Conservation (phyloP, 2,113 vertebrate genomes). For the Octodon degus region DNA sequence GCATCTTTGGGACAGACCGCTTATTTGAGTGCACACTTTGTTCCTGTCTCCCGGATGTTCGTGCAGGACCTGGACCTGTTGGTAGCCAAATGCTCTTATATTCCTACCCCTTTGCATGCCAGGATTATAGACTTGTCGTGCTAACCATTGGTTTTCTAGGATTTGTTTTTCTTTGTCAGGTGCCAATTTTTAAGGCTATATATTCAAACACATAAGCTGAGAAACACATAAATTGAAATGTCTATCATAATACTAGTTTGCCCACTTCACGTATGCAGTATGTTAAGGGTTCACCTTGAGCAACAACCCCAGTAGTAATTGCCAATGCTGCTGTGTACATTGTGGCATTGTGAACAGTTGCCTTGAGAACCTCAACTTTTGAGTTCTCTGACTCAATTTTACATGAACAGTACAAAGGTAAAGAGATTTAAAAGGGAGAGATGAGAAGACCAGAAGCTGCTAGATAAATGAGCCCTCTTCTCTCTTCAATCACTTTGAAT, state of each 20-base stretch:
- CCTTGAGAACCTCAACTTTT: conserved; percentile 74
- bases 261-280: conserved; percentile 70
- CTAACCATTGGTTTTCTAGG: neutral
- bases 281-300: conserved; percentile 77
- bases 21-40: neutral
- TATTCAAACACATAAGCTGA: conserved; percentile 55
- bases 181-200: conserved; percentile 55
- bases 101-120: neutral
- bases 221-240: conserved; percentile 39
- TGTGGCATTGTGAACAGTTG: conserved; percentile 63
- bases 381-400: conserved; percentile 67
- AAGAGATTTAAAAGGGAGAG: conserved; percentile 25
- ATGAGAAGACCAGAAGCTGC: neutral
- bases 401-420: conserved; percentile 55
- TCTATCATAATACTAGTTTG: conserved; percentile 19
- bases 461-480: neutral
- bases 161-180: conserved; percentile 50
- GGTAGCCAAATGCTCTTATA: neutral
- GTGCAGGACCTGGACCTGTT: neutral
- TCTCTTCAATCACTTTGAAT: neutral
- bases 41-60: neutral
- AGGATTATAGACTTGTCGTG: neutral
- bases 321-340: neutral
- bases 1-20: neutral
- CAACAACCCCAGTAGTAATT: conserved; percentile 72